Evolutionary conservation across 2,888 invertebrate species (phyloP), one percentile per base, ranked within the genome.

Genomic region (Acleris sparsana): DNA sequence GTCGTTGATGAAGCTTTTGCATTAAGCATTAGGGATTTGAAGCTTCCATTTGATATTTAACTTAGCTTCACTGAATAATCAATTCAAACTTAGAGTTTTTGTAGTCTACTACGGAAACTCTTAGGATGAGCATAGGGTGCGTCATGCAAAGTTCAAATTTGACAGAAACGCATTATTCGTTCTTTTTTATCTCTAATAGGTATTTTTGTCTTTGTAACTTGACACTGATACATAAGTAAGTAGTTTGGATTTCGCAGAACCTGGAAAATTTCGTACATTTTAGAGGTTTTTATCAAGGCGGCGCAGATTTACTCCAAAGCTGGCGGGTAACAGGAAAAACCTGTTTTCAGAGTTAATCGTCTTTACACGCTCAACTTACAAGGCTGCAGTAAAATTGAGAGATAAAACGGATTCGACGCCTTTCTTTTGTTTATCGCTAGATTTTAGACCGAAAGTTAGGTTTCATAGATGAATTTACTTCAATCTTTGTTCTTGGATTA

Each of bases 261-360:
- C 16, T 43, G 17, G 55, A 46, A 46, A 56, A 13, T 48, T 66
- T 25, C n/a, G 16, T 57, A 44, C 33, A 13, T 52, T 51, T 7
- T 33, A 33, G 51, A 52, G 52, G 44, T 61, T 66, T 39, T 61
- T 66, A 61, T 61, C 61, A 61, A 55, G 44, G 61, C 51, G 46
- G 61, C 65, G 43, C 55, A 65, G 65, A 66, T 66, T 61, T 56
- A 61, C 65, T 66, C 29, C 46, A 61, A 57, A 61, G 61, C 60
- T 46, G 43, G 56, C 57, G 61, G 46, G 66, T 57, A 66, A 57
- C 60, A 57, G 66, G 66, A 66, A 66, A 66, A 62, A 52, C 66
- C 56, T 62, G 48, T 66, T 66, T 62, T 62, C 62, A 18, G 52
- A 66, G 66, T 66, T 66, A 66, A 66, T 66, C 62, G 66, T 57